Percentiles rank a stretch among this genome's conserved stretches.
Evolutionary conservation across 2,888 invertebrate species (phyloP).

Genomic region (Heliconius charithonia): DNA sequence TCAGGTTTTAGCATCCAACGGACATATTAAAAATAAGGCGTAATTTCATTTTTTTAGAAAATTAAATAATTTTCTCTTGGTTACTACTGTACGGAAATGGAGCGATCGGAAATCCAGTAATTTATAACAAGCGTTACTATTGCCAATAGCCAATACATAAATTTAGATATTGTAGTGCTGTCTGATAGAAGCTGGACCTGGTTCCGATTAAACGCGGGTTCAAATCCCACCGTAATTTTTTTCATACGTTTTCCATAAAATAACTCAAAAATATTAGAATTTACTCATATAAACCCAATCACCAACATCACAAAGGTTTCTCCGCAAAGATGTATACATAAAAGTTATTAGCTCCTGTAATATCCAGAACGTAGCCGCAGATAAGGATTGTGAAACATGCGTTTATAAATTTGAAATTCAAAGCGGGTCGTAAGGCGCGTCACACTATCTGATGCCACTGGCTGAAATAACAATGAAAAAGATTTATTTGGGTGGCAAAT

Average conservation of each 20-base stretch:
- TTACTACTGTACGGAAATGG: too few relatives aligned
- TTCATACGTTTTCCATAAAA: neutral
- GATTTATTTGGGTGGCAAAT: slow-evolving; percentile 10
- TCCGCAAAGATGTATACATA: slow-evolving; percentile 34
- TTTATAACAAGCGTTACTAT: too few relatives aligned
- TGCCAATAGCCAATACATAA: too few relatives aligned
- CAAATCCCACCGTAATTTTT: too few relatives aligned
- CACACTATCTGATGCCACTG: slow-evolving; percentile 44
- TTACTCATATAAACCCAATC: neutral
- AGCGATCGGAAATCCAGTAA: too few relatives aligned
- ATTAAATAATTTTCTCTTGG: too few relatives aligned
- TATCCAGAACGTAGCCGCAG: slow-evolving; percentile 41
- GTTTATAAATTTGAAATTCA: slow-evolving; percentile 50
- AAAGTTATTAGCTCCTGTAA: slow-evolving; percentile 42
- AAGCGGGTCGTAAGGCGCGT: slow-evolving; percentile 44
- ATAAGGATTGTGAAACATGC: slow-evolving; percentile 48
- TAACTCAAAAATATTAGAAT: neutral
- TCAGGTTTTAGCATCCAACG: too few relatives aligned
- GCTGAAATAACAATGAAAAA: slow-evolving; percentile 37
- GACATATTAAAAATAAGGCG: too few relatives aligned
- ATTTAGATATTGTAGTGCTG: too few relatives aligned
- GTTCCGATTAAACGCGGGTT: too few relatives aligned
- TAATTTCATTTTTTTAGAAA: too few relatives aligned
- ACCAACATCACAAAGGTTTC: slow-evolving; percentile 2
- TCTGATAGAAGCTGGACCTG: too few relatives aligned